Evolutionary conservation across 2,888 invertebrate genomes (phyloP).

Genomic region (Epirrhoe tristata): DNA sequence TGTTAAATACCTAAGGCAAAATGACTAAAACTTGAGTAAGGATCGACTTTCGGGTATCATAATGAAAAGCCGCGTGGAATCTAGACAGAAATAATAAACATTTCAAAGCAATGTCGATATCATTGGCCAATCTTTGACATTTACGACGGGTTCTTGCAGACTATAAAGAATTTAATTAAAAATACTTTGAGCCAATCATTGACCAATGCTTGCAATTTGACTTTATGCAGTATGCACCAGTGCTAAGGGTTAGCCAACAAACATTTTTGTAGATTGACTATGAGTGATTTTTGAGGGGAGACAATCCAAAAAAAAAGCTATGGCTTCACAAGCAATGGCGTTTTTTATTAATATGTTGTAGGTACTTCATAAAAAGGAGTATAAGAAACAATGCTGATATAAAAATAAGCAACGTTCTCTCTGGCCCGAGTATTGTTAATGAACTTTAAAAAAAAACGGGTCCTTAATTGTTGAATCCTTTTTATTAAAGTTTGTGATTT

Average conservation of each 20-base stretch:
- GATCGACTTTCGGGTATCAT: neutral
- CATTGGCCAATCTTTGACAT: conserved; percentile 4
- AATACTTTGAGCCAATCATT: neutral
- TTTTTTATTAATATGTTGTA: no score
- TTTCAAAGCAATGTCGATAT: neutral
- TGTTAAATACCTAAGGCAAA: neutral
- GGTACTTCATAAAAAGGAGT: no score
- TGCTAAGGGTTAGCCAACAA: neutral
- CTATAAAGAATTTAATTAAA: neutral
- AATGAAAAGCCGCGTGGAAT: neutral
- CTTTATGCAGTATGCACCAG: neutral
- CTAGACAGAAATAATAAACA: neutral
- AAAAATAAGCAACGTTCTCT: no score
- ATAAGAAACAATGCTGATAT: no score
- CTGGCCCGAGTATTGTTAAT: no score
- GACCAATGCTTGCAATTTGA: neutral
- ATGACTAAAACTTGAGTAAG: neutral
- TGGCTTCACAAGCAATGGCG: neutral
- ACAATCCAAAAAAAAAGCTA: neutral
- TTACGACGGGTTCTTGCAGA: neutral
- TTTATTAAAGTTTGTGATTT: no score
- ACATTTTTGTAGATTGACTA: neutral
- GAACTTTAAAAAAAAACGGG: no score
- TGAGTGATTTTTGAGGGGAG: neutral
- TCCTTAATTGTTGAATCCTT: no score